These are phyloP conservation scores for Phenganax stokvisi DNA, from an alignment of 92 coral and sea anemone genomes.

Conservation along the genomic window DNA sequence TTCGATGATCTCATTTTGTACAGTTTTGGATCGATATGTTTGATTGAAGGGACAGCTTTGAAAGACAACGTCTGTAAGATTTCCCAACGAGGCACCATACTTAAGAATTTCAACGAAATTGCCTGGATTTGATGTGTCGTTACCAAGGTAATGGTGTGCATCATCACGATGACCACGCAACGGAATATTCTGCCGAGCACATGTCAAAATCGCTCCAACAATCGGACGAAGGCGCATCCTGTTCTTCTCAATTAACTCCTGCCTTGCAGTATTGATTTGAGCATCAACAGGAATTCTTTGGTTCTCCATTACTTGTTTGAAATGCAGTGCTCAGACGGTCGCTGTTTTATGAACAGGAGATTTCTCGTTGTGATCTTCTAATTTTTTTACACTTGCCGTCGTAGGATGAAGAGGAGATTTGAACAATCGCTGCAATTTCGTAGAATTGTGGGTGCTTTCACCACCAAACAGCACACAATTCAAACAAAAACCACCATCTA, in stretches of 20 bases:
- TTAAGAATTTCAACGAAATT: slow-evolving; percentile 35
- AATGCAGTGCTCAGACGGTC: slow-evolving; percentile 31
- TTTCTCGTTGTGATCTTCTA: slow-evolving; percentile 31
- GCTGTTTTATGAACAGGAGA: slow-evolving; percentile 38
- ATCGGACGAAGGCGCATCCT: slow-evolving; percentile 25
- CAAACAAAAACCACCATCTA: slow-evolving; percentile 40
- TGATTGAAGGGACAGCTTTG: slow-evolving; percentile 30
- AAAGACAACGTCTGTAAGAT: slow-evolving; percentile 27
- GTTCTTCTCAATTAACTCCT: slow-evolving; percentile 36
- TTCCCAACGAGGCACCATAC: slow-evolving; percentile 30
- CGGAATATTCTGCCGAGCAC: slow-evolving; percentile 33
- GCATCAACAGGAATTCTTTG: slow-evolving; percentile 17
- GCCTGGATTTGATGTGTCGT: slow-evolving; percentile 27
- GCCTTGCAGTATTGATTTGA: slow-evolving; percentile 24
- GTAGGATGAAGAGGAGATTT: slow-evolving; percentile 28
- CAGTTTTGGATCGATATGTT: slow-evolving; percentile 40
- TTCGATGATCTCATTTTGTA: slow-evolving; percentile 36
- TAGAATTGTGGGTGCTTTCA: slow-evolving; percentile 30
- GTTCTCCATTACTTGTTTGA: slow-evolving; percentile 21
- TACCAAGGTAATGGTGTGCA: slow-evolving; percentile 11
- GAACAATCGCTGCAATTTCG: slow-evolving; percentile 29
- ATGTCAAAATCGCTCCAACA: slow-evolving; percentile 23
- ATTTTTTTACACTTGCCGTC: slow-evolving; percentile 21
- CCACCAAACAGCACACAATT: slow-evolving; percentile 40
- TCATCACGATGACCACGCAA: slow-evolving; percentile 42